Percentiles rank a stretch among this genome's conserved stretches.
Conservation (phyloP, 2,888 invertebrate species). For the Clistopyga incitator region DNA sequence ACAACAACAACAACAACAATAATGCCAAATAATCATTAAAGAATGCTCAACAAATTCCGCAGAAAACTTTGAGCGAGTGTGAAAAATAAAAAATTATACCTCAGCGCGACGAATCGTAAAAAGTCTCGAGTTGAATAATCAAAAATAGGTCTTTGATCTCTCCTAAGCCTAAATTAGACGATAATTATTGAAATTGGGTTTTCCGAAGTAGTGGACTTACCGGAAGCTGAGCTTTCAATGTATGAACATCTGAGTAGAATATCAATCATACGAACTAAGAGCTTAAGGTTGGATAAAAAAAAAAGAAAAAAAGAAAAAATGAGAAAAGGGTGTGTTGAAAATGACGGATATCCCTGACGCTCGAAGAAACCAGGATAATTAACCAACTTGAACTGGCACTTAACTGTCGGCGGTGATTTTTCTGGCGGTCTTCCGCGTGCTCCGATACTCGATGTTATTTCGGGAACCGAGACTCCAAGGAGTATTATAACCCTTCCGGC, state of each 20-base stretch:
- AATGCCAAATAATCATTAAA: too few species aligned
- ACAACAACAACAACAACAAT: too few species aligned
- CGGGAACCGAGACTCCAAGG: constrained; percentile 35
- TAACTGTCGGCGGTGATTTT: constrained; percentile 53
- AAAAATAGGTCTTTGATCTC: too few species aligned
- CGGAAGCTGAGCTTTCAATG: too few species aligned
- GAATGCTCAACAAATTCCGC: too few species aligned
- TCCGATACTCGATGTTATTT: constrained; percentile 56
- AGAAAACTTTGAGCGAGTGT: too few species aligned
- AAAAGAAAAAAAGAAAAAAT: background rate
- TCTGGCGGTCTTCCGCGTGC: constrained; percentile 41
- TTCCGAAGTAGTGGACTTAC: too few species aligned
- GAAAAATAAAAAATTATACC: too few species aligned
- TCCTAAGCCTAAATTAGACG: too few species aligned
- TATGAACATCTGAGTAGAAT: background rate
- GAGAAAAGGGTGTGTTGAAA: constrained; percentile 18
- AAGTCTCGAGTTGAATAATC: too few species aligned
- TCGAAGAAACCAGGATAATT: constrained; percentile 67
- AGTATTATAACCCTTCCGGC: constrained; percentile 52
- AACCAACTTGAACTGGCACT: constrained; percentile 65
- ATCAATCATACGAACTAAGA: background rate
- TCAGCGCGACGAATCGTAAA: too few species aligned
- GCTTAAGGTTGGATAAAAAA: background rate
- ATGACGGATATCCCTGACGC: constrained; percentile 56
- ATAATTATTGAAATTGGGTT: too few species aligned